Conservation (phyloP, 2,888 invertebrate genomes). For the Gortyna flavago region DNA sequence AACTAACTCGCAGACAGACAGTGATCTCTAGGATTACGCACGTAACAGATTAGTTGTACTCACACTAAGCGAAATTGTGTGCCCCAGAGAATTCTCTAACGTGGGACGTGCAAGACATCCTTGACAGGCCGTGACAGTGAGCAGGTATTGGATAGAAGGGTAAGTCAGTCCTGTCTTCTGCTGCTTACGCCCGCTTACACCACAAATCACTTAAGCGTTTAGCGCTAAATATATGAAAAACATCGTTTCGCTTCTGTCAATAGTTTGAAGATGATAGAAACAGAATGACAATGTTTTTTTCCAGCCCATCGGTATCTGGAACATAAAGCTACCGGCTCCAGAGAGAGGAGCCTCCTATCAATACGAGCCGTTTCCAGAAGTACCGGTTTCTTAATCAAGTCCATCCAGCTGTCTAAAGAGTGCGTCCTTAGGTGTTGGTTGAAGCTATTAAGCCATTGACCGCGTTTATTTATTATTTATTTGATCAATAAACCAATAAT, state of each 20-base stretch:
- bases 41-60: constrained; percentile 43
- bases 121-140: constrained; percentile 26
- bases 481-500: no score
- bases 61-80: constrained; percentile 35
- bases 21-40: constrained; percentile 38
- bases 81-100: constrained; percentile 41
- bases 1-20: constrained; percentile 7
- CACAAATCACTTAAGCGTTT: not conserved
- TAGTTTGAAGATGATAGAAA: no score
- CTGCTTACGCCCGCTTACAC: not conserved
- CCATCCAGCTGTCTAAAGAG: not conserved
- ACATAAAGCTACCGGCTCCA: not conserved
- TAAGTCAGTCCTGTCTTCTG: not conserved
- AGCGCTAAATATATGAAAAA: no score
- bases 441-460: not conserved
- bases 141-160: constrained; percentile 10
- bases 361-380: not conserved
- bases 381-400: not conserved
- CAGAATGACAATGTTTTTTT: no score
- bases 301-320: not conserved
- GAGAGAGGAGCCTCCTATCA: not conserved
- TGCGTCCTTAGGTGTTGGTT: not conserved
- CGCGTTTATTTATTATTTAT: no score
- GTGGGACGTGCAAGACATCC: constrained; percentile 45
- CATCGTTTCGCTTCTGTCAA: no score